These are phyloP conservation scores for Nycticorax nycticorax DNA, from an alignment of 2,113 vertebrate genomes.

Conservation along the genomic window DNA sequence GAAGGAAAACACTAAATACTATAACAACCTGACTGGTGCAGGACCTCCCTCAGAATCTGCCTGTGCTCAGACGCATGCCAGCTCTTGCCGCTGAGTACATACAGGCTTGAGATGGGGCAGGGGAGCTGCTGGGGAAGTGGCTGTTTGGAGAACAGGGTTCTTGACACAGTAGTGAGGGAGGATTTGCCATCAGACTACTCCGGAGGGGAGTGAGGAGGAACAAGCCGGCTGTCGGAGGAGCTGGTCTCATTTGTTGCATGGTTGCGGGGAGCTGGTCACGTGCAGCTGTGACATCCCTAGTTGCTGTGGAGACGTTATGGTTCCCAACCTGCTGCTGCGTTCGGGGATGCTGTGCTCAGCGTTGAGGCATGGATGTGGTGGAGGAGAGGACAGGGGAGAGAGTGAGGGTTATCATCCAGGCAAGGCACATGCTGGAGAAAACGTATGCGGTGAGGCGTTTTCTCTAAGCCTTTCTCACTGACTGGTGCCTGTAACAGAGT, in stretches of 20 bases:
- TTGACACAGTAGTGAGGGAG: not conserved
- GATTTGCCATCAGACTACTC: not conserved
- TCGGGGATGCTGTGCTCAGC: not conserved
- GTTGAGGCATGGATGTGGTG: not conserved
- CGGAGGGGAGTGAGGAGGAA: not conserved
- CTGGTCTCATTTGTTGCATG: not conserved
- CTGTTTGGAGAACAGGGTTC: not conserved
- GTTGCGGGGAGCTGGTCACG: not conserved
- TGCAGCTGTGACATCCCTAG: not conserved
- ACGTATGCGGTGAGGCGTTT: not conserved
- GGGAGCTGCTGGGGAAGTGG: not conserved
- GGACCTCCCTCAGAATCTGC: not conserved
- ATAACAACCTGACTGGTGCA: not conserved
- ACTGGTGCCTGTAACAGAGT: not conserved
- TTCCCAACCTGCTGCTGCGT: not conserved
- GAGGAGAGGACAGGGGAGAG: not conserved
- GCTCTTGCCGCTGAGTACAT: accelerated
- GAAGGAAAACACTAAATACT: not conserved
- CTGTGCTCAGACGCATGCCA: accelerated
- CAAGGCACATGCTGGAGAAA: not conserved
- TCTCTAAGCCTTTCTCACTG: not conserved
- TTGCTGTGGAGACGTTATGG: not conserved
- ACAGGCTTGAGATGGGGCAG: not conserved
- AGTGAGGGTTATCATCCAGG: not conserved
- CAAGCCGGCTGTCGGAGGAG: not conserved